Conservation (phyloP, 2,113 vertebrate species). For the Syrmaticus mikado region DNA sequence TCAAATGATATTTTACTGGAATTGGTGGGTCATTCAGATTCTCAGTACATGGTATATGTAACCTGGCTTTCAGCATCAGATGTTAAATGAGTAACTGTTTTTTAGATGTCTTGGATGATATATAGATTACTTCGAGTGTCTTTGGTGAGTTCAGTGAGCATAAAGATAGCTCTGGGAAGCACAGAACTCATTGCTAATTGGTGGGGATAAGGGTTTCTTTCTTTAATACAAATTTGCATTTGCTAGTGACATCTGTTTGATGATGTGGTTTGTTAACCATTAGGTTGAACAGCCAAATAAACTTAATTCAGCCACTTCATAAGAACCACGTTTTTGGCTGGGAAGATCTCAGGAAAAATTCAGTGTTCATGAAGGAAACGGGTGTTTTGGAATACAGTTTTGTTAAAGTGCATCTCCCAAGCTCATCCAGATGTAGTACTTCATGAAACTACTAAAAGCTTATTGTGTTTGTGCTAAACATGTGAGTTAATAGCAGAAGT, state of each 20-base stretch:
- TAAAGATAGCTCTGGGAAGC: not conserved
- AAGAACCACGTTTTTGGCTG: not conserved
- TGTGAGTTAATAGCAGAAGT: not conserved
- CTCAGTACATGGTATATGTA: not conserved
- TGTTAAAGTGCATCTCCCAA: not conserved
- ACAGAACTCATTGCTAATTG: not conserved
- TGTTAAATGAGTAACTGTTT: not conserved
- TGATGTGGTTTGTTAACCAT: not conserved
- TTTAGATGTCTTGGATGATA: not conserved
- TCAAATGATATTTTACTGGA: not conserved
- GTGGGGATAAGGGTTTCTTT: not conserved
- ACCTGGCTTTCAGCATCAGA: not conserved
- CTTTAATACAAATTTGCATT: not conserved
- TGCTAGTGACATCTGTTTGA: not conserved
- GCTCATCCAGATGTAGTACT: not conserved
- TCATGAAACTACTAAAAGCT: not conserved
- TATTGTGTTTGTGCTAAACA: not conserved
- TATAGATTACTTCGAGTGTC: not conserved
- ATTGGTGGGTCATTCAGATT: not conserved
- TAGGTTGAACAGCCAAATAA: not conserved
- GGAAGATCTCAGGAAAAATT: not conserved
- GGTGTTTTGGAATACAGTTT: not conserved
- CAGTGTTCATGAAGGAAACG: not conserved
- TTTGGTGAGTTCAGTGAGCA: not conserved
- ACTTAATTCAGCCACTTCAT: not conserved